Conservation (phyloP, 2,888 invertebrate genomes). For the Maniola hyperantus region DNA sequence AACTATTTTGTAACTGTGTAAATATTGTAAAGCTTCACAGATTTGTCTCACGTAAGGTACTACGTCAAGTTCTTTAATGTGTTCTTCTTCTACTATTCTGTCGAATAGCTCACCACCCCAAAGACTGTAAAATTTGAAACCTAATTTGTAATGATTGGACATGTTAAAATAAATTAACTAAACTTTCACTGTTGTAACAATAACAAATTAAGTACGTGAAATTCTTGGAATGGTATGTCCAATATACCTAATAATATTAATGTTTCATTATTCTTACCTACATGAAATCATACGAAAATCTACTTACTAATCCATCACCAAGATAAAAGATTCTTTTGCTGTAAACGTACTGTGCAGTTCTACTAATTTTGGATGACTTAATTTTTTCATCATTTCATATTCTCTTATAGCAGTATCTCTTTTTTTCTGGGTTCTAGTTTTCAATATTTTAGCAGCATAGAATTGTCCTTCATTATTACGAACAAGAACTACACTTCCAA, state of each 20-base stretch:
- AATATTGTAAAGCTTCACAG: conserved; percentile 94
- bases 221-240: too few species aligned
- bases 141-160: conserved; percentile 1
- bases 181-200: too few species aligned
- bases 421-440: conserved; percentile 87
- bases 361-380: conserved; percentile 92
- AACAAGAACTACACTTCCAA: conserved; percentile 47
- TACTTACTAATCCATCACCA: conserved; percentile 96
- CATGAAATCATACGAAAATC: neutral
- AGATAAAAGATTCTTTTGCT: conserved; percentile 83
- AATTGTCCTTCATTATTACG: conserved; percentile 63
- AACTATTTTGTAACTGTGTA: conserved; percentile 92
- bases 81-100: conserved; percentile 95
- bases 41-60: conserved; percentile 95
- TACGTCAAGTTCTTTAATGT: conserved; percentile 86
- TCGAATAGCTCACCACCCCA: conserved; percentile 97
- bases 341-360: conserved; percentile 67
- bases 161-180: too few species aligned
- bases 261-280: neutral
- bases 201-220: too few species aligned
- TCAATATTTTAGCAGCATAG: conserved; percentile 92
- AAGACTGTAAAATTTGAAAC: conserved; percentile 83
- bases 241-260: neutral
- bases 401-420: conserved; percentile 90
- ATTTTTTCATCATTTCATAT: conserved; percentile 92